Conservation (phyloP, 2,888 invertebrate species). For the Exocentrus adspersus region DNA sequence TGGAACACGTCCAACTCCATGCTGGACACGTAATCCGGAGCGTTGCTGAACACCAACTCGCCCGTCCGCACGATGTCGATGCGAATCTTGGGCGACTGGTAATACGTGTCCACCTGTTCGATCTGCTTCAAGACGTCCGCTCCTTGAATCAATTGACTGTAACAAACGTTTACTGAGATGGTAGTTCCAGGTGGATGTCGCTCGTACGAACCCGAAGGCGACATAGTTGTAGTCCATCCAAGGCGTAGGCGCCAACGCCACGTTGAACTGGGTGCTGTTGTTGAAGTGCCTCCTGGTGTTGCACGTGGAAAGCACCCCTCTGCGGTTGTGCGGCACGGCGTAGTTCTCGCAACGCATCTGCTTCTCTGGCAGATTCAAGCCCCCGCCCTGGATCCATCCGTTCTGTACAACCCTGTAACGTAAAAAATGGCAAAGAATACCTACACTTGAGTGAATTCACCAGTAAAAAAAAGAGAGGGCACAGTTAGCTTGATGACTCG, state of each 20-base stretch:
- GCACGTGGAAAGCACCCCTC: slow-evolving; percentile 79
- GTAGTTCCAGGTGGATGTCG: too few relatives aligned
- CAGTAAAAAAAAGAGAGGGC: too few relatives aligned
- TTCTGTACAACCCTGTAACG: slow-evolving; percentile 70
- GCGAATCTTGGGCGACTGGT: slow-evolving; percentile 68
- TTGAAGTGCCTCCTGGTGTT: slow-evolving; percentile 73
- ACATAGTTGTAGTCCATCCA: slow-evolving; percentile 81
- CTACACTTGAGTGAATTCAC: background rate
- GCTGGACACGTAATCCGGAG: slow-evolving; percentile 32
- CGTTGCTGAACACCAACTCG: slow-evolving; percentile 47
- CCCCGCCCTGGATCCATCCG: slow-evolving; percentile 79
- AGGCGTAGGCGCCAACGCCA: slow-evolving; percentile 71
- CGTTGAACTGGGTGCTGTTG: slow-evolving; percentile 77
- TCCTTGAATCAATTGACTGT: slow-evolving; percentile 74
- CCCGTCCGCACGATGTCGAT: slow-evolving; percentile 53
- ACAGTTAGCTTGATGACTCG: too few relatives aligned
- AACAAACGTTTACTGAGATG: too few relatives aligned
- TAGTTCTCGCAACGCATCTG: slow-evolving; percentile 74
- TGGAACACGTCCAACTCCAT: slow-evolving; percentile 26
- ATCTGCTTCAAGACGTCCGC: slow-evolving; percentile 70
- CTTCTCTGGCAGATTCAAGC: slow-evolving; percentile 62
- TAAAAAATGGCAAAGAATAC: background rate
- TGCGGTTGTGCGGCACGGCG: slow-evolving; percentile 70
- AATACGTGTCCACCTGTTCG: slow-evolving; percentile 70
- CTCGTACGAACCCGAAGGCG: slow-evolving; percentile 81